Percentiles rank a stretch among this genome's conserved stretches.
Conservation (phyloP, 2,113 vertebrate species). For the Centrocercus urophasianus region DNA sequence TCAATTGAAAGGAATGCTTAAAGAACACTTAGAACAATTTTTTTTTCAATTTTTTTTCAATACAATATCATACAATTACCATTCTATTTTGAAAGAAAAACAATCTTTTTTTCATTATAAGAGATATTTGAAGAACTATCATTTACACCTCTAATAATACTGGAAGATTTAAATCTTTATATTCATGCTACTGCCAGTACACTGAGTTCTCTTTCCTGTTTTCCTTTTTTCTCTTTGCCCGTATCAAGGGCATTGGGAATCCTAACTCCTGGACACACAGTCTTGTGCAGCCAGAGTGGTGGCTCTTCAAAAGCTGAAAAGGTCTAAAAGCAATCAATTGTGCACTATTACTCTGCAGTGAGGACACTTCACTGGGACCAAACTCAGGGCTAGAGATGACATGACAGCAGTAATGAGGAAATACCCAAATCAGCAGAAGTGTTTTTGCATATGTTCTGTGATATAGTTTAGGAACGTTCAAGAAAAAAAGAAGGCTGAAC, state of each 20-base stretch:
- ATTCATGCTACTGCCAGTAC: neutral
- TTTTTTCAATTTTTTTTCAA: no score
- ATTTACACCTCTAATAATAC: neutral
- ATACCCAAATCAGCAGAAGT: neutral
- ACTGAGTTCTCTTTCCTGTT: neutral
- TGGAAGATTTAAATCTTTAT: neutral
- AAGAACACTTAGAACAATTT: neutral
- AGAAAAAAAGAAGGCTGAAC: neutral
- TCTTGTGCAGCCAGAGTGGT: neutral
- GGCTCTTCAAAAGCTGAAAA: neutral
- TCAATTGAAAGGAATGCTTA: neutral
- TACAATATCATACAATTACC: no score
- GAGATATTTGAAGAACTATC: neutral
- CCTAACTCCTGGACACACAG: neutral
- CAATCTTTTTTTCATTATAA: neutral
- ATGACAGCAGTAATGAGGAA: neutral
- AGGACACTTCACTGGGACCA: neutral
- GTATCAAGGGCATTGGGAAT: neutral
- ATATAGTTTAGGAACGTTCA: neutral
- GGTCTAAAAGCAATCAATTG: neutral
- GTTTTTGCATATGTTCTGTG: neutral
- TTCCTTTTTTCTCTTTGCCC: neutral
- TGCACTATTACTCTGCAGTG: neutral
- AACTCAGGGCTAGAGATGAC: neutral
- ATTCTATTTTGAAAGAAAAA: neutral